Conservation (phyloP, 2,797 vertebrate genomes). For the Graptemys geographica region DNA sequence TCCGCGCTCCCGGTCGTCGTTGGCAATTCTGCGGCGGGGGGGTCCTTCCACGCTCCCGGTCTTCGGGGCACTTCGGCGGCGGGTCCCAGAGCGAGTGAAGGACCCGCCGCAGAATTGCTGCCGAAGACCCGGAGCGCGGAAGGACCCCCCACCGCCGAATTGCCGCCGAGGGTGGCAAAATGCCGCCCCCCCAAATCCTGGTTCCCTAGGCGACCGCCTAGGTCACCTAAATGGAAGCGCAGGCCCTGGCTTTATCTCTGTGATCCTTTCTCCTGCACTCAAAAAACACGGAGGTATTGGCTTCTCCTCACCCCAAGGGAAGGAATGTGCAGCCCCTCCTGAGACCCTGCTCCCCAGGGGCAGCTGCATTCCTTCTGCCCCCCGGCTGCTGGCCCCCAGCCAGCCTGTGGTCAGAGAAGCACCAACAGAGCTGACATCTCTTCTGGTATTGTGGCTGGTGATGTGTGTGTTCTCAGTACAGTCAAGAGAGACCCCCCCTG, state of each 20-base stretch:
- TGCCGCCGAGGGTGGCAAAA: no score
- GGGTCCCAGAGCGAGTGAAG: no score
- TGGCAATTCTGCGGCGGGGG: no score
- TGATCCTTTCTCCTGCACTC: neutral
- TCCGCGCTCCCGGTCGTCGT: no score
- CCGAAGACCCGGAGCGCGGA: no score
- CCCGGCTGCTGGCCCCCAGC: neutral
- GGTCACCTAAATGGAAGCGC: no score
- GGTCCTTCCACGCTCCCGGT: no score
- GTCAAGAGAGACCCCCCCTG: neutral
- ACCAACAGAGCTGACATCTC: neutral
- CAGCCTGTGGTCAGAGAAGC: neutral
- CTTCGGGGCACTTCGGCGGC: no score
- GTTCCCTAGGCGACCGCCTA: no score
- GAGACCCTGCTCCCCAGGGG: neutral
- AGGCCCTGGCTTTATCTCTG: neutral
- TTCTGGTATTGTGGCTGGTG: neutral
- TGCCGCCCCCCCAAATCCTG: no score
- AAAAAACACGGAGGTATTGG: neutral
- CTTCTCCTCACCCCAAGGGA: neutral
- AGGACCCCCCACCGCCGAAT: no score
- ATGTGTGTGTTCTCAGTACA: neutral
- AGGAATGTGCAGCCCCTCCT: neutral
- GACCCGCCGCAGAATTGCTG: no score
- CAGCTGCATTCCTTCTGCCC: neutral